A percentile compares a stretch with the other conserved stretches of the same genome.
phyloP scores from a whole-genome alignment of 1,140 invertebrate species.

The Lordiphosa collinella region DNA sequence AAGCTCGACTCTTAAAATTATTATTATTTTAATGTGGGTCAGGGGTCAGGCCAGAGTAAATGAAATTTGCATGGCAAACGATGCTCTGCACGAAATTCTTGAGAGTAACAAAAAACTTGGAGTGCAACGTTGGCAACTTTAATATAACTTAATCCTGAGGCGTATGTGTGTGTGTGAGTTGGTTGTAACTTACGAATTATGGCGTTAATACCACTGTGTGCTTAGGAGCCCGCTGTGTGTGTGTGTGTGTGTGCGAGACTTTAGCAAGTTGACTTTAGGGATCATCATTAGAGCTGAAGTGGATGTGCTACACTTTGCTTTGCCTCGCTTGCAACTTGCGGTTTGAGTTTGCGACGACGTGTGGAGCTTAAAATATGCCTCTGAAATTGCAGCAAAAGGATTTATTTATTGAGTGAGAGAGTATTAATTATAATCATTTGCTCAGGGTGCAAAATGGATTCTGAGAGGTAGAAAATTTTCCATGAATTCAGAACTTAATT shows the following conservation, averaged over 20 bases:
- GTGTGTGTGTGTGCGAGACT: conserved; percentile 32
- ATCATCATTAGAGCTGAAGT: conserved; percentile 59
- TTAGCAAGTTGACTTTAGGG: conserved; percentile 73
- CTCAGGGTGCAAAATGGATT: not conserved
- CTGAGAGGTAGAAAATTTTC: not conserved
- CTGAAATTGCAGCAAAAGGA: conserved; percentile 12
- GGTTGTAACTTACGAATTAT: conserved; percentile 66
- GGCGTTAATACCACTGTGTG: conserved; percentile 72
- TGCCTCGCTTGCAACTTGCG: conserved; percentile 22
- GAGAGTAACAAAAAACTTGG: conserved; percentile 35
- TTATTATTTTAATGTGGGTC: conserved; percentile 49
- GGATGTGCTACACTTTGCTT: not conserved
- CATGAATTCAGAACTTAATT: not conserved
- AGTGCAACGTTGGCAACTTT: conserved; percentile 65
- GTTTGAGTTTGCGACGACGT: conserved; percentile 30
- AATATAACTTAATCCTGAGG: conserved; percentile 71
- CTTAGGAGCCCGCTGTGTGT: conserved; percentile 39
- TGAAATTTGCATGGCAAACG: conserved; percentile 56
- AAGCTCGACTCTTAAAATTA: conserved; percentile 21
- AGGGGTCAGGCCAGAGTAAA: conserved; percentile 1
- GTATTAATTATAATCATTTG: conserved; percentile 22
- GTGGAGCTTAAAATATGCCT: conserved; percentile 8
- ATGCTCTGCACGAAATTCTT: conserved; percentile 6
- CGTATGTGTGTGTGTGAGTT: conserved; percentile 18
- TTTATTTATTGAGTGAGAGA: conserved; percentile 31